Percentiles rank a stretch among this genome's conserved stretches.
These are phyloP conservation scores for Heliocidaris tuberculata DNA, from an alignment of 35 echinoderm and acorn worm species.

Conservation along the genomic window DNA sequence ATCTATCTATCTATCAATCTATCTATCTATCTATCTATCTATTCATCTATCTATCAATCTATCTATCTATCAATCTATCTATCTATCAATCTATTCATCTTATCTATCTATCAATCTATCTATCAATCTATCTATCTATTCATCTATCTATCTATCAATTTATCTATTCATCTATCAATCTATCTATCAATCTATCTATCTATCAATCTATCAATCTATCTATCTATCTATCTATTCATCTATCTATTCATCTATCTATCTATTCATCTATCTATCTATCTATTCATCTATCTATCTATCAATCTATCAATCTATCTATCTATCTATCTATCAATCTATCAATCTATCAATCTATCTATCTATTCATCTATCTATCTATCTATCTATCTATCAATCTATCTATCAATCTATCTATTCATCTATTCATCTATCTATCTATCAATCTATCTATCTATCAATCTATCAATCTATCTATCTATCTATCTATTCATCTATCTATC, in stretches of 20 bases:
- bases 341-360: not conserved
- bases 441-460: not conserved
- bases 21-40: not conserved
- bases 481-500: not conserved
- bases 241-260: not conserved
- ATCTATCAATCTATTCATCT: not conserved
- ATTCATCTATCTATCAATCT: not conserved
- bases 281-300: too few species aligned
- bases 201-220: not conserved
- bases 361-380: not conserved
- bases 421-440: not conserved
- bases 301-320: not conserved
- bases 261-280: not conserved
- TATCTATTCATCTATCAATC: not conserved
- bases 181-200: not conserved
- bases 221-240: not conserved
- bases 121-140: not conserved
- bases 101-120: not conserved
- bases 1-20: not conserved
- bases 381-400: not conserved
- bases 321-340: not conserved
- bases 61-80: not conserved
- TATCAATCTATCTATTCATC: not conserved
- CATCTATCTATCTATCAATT: not conserved
- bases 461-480: not conserved